Percentiles rank a stretch among this genome's conserved stretches.
Evolutionary conservation across 2,113 vertebrate genomes (phyloP).

Genomic region (Macrotus californicus): DNA sequence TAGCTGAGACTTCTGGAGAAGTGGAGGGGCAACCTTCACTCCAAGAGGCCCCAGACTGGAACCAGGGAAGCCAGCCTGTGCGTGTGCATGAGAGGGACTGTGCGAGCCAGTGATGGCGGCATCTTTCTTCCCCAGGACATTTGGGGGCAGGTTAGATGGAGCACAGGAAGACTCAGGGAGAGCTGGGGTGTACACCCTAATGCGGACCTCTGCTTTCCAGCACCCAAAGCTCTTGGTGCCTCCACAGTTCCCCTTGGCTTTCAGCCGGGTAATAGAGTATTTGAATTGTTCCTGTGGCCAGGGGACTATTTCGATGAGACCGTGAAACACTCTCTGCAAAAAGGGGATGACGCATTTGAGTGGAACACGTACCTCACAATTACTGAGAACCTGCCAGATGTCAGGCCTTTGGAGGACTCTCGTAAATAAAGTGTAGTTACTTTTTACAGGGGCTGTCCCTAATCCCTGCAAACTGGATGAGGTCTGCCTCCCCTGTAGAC

Average conservation of each 20-base stretch:
- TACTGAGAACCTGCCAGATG: neutral
- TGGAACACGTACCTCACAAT: neutral
- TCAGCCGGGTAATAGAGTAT: neutral
- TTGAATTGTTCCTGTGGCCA: neutral
- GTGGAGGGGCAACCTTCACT: neutral
- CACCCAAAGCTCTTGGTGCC: neutral
- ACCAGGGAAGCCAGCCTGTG: neutral
- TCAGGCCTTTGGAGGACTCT: neutral
- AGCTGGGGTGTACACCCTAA: neutral
- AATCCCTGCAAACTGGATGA: too few species aligned
- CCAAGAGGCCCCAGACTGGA: neutral
- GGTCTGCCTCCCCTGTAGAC: neutral
- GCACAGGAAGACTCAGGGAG: neutral
- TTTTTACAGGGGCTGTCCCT: neutral
- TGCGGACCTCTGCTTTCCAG: too few species aligned
- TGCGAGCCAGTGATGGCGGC: too few species aligned
- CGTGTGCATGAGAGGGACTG: fast-evolving
- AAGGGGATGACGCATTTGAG: neutral
- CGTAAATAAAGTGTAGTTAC: neutral
- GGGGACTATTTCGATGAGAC: neutral
- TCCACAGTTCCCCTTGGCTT: neutral
- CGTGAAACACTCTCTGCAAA: neutral
- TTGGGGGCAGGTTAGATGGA: neutral
- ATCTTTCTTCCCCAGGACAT: neutral
- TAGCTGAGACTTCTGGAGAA: neutral